Evolutionary conservation across 2,888 invertebrate species (phyloP), one percentile per base, ranked within the genome.

Genomic region (Troides aeacus): DNA sequence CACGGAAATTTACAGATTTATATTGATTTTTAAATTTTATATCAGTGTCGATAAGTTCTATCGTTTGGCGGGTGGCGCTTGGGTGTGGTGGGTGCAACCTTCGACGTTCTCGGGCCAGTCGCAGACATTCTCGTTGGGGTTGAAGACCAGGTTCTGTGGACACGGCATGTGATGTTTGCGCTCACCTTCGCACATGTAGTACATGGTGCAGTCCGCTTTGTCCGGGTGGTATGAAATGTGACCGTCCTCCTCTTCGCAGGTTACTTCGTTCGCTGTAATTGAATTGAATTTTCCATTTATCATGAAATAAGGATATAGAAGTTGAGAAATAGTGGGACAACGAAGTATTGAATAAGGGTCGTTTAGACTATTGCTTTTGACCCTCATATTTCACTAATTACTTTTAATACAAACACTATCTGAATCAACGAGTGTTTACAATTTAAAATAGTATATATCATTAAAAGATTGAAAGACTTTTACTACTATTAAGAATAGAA

Each of bases 91-190:
- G 46, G 83, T 79, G 73, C 98, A 98, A 24, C 97, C 96, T 84
- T 97, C 97, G 0, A 98, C 98, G 81, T 98, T 98, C 82, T 98
- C 98, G 0, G 98, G 97, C 98, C 98, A 98, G 90, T 98, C 98
- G 84, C 98, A 98, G 15, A 98, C 98, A 82, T 97, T 98, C 83
- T 98, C 97, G 79, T 97, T 97, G 58, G 95, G 95, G 86, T 98
- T 98, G 90, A 98, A 98, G 18, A 98, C 98, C 72, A 98, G 94
- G 89, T 98, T 97, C 65, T 95, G 95, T 10, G 98, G 98, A 84
- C 98, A 98, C 62, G 98, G 98, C 98, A 98, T 98, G 91, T 98
- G 98, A 83, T 98, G 98, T 84, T 97, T 97, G 67, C 98, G 94
- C 84, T 98, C 98, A 50, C 98, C 98, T 90, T 98, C 98, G 83